Conservation (phyloP, 2,888 invertebrate genomes). For the Graphium colonna region DNA sequence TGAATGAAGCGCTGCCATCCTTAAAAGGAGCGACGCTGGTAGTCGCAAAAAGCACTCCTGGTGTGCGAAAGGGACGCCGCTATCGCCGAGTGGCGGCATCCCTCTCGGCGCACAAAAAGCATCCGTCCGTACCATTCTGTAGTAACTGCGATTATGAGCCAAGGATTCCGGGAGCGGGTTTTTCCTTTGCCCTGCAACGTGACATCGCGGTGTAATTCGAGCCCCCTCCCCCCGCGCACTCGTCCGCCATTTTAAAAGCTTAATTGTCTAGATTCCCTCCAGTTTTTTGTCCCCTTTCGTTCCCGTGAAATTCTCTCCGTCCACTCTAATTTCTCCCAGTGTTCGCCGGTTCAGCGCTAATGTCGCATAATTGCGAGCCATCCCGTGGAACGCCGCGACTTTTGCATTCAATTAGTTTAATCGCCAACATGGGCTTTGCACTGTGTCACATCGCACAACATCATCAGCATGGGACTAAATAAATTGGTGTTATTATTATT, state of each 20-base stretch:
- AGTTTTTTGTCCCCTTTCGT: slow-evolving; percentile 10
- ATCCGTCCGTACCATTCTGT: slow-evolving; percentile 27
- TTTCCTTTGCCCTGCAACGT: slow-evolving; percentile 25
- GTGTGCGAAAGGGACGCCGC: slow-evolving; percentile 10
- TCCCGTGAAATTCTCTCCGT: slow-evolving; percentile 13
- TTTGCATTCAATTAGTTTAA: not conserved
- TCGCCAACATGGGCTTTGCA: not conserved
- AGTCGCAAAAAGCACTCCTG: slow-evolving; percentile 41
- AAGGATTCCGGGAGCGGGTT: slow-evolving; percentile 32
- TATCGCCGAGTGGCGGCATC: slow-evolving; percentile 7
- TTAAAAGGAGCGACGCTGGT: slow-evolving; percentile 43
- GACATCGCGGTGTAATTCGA: slow-evolving; percentile 19
- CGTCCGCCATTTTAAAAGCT: not conserved
- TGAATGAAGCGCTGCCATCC: slow-evolving; percentile 62
- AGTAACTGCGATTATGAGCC: slow-evolving; percentile 27
- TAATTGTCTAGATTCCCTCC: not conserved
- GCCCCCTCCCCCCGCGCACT: not conserved
- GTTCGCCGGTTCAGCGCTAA: not conserved
- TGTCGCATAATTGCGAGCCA: not conserved
- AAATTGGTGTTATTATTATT: too few relatives aligned
- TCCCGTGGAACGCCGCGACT: not conserved
- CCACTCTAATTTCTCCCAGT: not conserved
- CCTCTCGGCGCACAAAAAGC: slow-evolving; percentile 17
- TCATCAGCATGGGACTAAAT: not conserved
- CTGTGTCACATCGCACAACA: not conserved